Evolutionary conservation across 2,888 invertebrate species (phyloP).

Genomic region (Arctia plantaginis): DNA sequence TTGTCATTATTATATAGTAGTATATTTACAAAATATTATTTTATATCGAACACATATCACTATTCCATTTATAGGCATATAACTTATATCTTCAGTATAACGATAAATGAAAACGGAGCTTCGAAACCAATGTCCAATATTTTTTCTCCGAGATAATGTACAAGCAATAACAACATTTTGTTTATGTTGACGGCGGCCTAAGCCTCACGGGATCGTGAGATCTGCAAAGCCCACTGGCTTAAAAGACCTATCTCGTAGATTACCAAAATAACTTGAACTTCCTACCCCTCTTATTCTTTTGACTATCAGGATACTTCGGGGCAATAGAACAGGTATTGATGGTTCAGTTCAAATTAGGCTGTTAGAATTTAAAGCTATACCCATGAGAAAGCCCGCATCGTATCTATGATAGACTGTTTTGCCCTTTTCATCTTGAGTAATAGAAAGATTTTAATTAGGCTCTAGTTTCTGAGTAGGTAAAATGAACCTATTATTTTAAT

Average conservation of each 20-base stretch:
- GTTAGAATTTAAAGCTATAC: slow-evolving; percentile 58
- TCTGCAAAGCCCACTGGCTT: slow-evolving; percentile 46
- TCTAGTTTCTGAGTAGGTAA: slow-evolving; percentile 29
- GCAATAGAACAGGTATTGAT: slow-evolving; percentile 6
- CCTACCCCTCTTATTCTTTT: slow-evolving; percentile 3
- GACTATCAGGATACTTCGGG: slow-evolving; percentile 4
- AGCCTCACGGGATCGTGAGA: slow-evolving; percentile 63
- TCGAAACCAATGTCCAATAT: slow-evolving; percentile 65
- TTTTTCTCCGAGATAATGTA: slow-evolving; percentile 78
- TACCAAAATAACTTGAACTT: slow-evolving; percentile 55
- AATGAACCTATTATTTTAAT: background rate
- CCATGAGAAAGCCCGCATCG: slow-evolving; percentile 63
- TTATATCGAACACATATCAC: background rate
- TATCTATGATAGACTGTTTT: slow-evolving; percentile 63
- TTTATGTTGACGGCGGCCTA: slow-evolving; percentile 80
- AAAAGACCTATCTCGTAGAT: slow-evolving; percentile 62
- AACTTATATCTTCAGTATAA: slow-evolving; percentile 38
- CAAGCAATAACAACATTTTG: slow-evolving; percentile 80
- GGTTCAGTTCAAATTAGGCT: slow-evolving; percentile 37
- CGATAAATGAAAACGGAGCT: slow-evolving; percentile 62
- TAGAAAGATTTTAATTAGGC: slow-evolving; percentile 48
- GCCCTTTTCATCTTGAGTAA: slow-evolving; percentile 35
- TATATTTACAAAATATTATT: background rate
- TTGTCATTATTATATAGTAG: background rate
- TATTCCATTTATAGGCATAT: background rate